Evolutionary conservation across 2,888 invertebrate species (phyloP).

Genomic region (Camptogramma bilineatum): DNA sequence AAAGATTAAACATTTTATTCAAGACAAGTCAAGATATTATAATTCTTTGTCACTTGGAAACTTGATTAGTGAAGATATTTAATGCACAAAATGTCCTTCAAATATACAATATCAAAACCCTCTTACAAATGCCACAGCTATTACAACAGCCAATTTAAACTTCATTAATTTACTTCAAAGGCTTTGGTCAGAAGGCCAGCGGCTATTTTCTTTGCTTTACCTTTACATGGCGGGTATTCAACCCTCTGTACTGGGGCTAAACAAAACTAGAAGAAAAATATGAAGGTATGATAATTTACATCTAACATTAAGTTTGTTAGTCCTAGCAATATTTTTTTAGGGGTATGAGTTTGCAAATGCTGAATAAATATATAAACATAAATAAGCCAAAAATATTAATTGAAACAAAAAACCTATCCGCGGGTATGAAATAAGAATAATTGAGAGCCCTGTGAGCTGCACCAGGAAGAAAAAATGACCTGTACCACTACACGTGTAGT

Average conservation of each 20-base stretch:
- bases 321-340: too few relatives aligned
- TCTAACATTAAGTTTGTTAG: too few relatives aligned
- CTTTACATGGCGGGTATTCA: conserved; percentile 16
- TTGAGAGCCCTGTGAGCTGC: too few relatives aligned
- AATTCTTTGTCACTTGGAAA: not conserved
- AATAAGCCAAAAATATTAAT: too few relatives aligned
- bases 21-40: too few relatives aligned
- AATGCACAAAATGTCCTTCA: not conserved
- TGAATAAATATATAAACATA: too few relatives aligned
- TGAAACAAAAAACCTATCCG: too few relatives aligned
- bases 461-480: too few relatives aligned
- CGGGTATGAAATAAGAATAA: too few relatives aligned
- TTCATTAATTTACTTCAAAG: conserved; percentile 33
- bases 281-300: not conserved
- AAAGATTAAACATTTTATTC: too few relatives aligned
- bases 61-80: not conserved
- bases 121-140: conserved; percentile 5
- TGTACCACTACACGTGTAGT: too few relatives aligned
- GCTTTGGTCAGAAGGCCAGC: conserved; percentile 19
- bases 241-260: conserved; percentile 6
- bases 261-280: conserved; percentile 1
- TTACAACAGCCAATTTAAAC: conserved; percentile 26
- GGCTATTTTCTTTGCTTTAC: conserved; percentile 28
- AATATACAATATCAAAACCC: conserved; percentile 2
- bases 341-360: too few relatives aligned